These are phyloP conservation scores for Acanthococcus lagerstroemiae DNA, from an alignment of 2,888 invertebrate species.

Conservation along the genomic window DNA sequence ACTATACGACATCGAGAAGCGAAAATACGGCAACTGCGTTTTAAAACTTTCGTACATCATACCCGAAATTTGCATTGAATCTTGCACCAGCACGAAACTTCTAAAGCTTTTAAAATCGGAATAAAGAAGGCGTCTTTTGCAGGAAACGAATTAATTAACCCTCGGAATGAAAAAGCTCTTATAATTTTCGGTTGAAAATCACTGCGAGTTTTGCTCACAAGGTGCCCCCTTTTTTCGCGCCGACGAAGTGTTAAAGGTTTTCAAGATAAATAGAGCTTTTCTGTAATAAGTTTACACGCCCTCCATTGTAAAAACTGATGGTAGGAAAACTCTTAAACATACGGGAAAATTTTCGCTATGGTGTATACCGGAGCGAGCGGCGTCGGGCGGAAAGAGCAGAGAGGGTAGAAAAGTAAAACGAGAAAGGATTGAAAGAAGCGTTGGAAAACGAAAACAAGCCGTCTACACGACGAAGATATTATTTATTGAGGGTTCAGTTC, in stretches of 20 bases:
- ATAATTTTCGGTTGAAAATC: slow-evolving; percentile 22
- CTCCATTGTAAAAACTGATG: slow-evolving; percentile 22
- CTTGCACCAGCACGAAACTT: neutral
- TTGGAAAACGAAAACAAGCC: slow-evolving; percentile 25
- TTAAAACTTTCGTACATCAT: neutral
- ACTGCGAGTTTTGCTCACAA: slow-evolving; percentile 3
- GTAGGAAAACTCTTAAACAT: slow-evolving; percentile 25
- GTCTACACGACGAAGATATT: slow-evolving; percentile 27
- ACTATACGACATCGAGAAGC: no score
- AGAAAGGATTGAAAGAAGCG: slow-evolving; percentile 24
- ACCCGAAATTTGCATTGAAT: neutral
- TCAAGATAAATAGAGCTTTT: slow-evolving; percentile 17
- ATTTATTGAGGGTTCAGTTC: slow-evolving; percentile 24
- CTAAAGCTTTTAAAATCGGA: slow-evolving; percentile 5
- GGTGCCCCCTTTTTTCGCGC: slow-evolving; percentile 14
- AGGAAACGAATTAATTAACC: slow-evolving; percentile 11
- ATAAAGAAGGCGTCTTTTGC: slow-evolving; percentile 5
- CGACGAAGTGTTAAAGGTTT: slow-evolving; percentile 21
- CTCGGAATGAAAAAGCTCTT: slow-evolving; percentile 9
- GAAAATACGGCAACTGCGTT: neutral
- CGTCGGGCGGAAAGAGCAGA: neutral
- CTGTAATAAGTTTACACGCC: slow-evolving; percentile 26
- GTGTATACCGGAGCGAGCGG: neutral
- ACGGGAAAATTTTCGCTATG: slow-evolving; percentile 22
- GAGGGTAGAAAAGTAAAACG: slow-evolving; percentile 1